Conservation (phyloP, 2,797 vertebrate genomes). For the Syngnathus rostellatus region DNA sequence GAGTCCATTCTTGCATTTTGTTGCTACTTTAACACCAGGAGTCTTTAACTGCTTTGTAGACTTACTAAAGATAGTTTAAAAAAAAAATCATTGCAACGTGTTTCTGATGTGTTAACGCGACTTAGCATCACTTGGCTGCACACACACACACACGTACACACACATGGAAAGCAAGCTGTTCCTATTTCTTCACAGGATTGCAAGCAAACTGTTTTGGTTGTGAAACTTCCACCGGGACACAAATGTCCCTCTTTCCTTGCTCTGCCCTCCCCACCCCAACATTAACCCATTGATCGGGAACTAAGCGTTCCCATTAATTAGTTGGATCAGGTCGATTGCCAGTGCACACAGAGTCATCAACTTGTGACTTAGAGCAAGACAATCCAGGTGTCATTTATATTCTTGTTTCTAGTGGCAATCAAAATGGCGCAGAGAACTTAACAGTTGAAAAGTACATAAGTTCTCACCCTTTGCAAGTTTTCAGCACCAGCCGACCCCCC, state of each 20-base stretch:
- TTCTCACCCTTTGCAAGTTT: too few species aligned
- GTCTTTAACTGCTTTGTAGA: slow-evolving; percentile 8
- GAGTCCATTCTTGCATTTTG: slow-evolving; percentile 2
- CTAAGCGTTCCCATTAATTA: slow-evolving; percentile 67
- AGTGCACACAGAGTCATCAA: slow-evolving; percentile 40
- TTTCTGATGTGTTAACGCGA: slow-evolving; percentile 27
- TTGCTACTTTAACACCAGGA: slow-evolving; percentile 5
- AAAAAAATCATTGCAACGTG: slow-evolving; percentile 29
- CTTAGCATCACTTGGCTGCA: slow-evolving; percentile 31
- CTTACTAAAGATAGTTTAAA: slow-evolving; percentile 26
- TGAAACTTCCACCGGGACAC: neutral
- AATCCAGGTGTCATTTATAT: neutral
- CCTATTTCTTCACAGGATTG: neutral
- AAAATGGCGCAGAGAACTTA: too few species aligned
- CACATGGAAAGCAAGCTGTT: too few species aligned
- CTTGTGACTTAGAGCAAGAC: neutral
- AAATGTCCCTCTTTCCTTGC: neutral
- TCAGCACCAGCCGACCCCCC: too few species aligned
- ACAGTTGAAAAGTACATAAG: too few species aligned
- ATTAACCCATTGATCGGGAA: slow-evolving; percentile 59
- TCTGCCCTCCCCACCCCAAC: slow-evolving; percentile 24
- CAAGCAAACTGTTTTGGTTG: slow-evolving; percentile 12
- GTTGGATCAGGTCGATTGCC: slow-evolving; percentile 62
- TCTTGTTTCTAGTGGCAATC: neutral
- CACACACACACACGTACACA: neutral